phyloP scores from a whole-genome alignment of 2,888 invertebrate species.

The Conchocele bisecta region DNA sequence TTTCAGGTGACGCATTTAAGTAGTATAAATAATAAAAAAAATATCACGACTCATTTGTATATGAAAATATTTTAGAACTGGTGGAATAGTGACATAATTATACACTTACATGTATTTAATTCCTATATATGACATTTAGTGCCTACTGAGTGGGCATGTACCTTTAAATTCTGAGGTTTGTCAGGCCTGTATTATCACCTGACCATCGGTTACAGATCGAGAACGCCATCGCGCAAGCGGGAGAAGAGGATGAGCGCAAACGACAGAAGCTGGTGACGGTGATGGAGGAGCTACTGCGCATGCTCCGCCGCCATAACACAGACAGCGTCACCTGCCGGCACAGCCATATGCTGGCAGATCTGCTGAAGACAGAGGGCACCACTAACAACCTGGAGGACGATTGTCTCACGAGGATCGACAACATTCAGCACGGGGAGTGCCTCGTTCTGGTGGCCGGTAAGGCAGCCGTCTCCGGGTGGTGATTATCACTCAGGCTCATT shows the following conservation, averaged over 20 bases:
- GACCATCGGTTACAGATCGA: conserved; percentile 62
- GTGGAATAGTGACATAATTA: no score
- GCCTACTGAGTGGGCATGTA: no score
- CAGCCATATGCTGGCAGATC: conserved; percentile 44
- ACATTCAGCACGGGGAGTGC: conserved; percentile 59
- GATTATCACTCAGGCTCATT: no score
- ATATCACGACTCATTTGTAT: no score
- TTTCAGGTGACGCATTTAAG: no score
- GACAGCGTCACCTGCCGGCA: conserved; percentile 36
- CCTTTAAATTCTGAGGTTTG: no score
- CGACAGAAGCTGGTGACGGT: conserved; percentile 53
- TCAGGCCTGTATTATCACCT: no score
- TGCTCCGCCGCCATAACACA: conserved; percentile 19
- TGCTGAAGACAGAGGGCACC: conserved; percentile 61
- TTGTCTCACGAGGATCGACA: conserved; percentile 41
- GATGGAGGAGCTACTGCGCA: conserved; percentile 44
- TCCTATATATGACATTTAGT: no score
- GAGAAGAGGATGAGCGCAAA: conserved; percentile 52
- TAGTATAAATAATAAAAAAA: no score
- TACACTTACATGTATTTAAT: no score
- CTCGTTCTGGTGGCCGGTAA: conserved; percentile 70
- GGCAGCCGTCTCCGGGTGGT: no score
- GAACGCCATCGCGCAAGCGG: conserved; percentile 50
- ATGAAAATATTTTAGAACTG: no score
- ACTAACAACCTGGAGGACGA: conserved; percentile 55